A percentile compares a stretch with the other conserved stretches of the same genome.
phyloP scores from a whole-genome alignment of 2,888 invertebrate genomes.

The Cephonodes hylas region DNA sequence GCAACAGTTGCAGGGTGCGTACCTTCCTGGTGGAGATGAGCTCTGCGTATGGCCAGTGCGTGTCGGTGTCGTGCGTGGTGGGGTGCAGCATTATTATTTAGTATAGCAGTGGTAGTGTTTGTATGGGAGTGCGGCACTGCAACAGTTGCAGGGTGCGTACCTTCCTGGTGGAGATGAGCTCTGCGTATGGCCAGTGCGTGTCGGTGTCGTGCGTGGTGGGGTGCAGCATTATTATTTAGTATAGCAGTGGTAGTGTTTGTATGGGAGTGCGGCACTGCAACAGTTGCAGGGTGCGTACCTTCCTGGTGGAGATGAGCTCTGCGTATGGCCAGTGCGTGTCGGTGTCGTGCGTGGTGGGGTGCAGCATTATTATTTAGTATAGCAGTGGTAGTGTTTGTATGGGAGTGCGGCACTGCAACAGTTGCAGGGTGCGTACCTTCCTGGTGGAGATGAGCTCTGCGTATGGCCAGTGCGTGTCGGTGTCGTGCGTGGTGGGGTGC shows the following conservation, averaged over 20 bases:
- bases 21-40: conserved; percentile 97
- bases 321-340: conserved; percentile 96
- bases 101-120: neutral
- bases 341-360: conserved; percentile 95
- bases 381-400: neutral
- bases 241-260: neutral
- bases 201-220: conserved; percentile 95
- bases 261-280: no score
- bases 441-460: conserved; percentile 97
- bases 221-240: no score
- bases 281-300: no score
- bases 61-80: conserved; percentile 94
- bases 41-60: conserved; percentile 96
- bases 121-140: no score
- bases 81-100: conserved; percentile 96
- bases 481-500: conserved; percentile 95
- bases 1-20: no score
- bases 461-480: conserved; percentile 95
- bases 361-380: no score
- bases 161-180: conserved; percentile 97
- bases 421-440: conserved; percentile 86
- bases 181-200: conserved; percentile 95
- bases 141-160: no score
- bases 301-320: conserved; percentile 97
- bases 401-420: no score